Percentiles rank a stretch among this genome's conserved stretches.
These are phyloP conservation scores for Microcebus murinus DNA, from an alignment of 2,113 vertebrate genomes.

Conservation along the genomic window DNA sequence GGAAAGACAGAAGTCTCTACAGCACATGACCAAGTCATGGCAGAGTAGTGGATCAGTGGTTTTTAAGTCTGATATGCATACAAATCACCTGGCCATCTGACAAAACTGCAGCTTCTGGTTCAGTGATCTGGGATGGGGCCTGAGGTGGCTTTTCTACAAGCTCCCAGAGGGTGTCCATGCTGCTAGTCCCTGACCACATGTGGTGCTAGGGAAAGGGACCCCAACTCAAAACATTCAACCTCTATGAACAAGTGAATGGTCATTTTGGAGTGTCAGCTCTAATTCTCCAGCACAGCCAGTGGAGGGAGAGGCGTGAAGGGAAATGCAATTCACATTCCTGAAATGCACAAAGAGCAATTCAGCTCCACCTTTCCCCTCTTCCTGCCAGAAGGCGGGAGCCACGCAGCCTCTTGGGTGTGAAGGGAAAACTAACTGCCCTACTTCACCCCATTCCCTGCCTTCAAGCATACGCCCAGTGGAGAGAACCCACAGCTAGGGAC, in stretches of 20 bases:
- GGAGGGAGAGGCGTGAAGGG: background rate
- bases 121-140: background rate
- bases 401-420: background rate
- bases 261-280: background rate
- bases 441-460: background rate
- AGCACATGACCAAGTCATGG: background rate
- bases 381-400: background rate
- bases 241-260: background rate
- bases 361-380: background rate
- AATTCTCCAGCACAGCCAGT: background rate
- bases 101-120: background rate
- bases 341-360: conserved; percentile 35
- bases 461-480: background rate
- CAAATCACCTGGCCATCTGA: background rate
- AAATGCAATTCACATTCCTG: conserved; percentile 59
- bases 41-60: background rate
- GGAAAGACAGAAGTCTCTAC: background rate
- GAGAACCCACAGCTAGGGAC: background rate
- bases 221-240: background rate
- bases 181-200: background rate
- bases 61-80: background rate
- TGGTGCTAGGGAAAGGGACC: background rate
- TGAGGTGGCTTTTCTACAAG: background rate
- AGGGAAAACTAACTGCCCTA: background rate
- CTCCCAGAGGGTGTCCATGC: background rate